phyloP scores from a whole-genome alignment of 1,140 invertebrate species.

The Rhagoletis pomonella region DNA sequence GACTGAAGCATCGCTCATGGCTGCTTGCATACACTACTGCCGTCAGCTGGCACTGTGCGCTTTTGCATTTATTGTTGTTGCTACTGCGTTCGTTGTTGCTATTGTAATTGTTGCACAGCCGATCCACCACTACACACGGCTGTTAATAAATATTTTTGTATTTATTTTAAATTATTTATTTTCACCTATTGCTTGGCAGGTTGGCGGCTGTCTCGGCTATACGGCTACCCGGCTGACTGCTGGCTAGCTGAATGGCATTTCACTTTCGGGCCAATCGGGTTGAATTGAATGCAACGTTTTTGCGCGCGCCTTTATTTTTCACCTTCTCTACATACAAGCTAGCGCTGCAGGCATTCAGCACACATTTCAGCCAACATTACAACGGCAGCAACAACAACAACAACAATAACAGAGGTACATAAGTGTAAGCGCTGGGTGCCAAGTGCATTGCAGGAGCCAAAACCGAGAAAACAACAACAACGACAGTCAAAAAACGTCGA shows the following conservation, averaged over 20 bases:
- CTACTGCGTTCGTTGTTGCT: background rate
- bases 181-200: slow-evolving; percentile 4
- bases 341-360: slow-evolving; percentile 26
- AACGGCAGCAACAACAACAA: background rate
- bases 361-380: background rate
- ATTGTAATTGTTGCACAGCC: background rate
- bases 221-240: background rate
- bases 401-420: background rate
- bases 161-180: slow-evolving; percentile 48
- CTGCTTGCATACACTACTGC: slow-evolving; percentile 14
- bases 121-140: background rate
- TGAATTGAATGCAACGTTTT: background rate
- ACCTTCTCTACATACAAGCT: background rate
- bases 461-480: slow-evolving; percentile 8
- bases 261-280: slow-evolving; percentile 45
- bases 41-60: background rate
- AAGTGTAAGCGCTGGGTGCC: background rate
- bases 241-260: slow-evolving; percentile 7
- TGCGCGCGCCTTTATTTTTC: background rate
- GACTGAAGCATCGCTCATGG: background rate
- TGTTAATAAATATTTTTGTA: slow-evolving; percentile 48
- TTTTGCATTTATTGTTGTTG: slow-evolving; percentile 19
- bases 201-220: background rate
- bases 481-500: background rate
- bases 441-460: slow-evolving; percentile 21